Percentiles rank a stretch among this genome's conserved stretches.
These are phyloP conservation scores for Cinclus cinclus DNA, from an alignment of 2,113 vertebrate genomes.

Conservation along the genomic window DNA sequence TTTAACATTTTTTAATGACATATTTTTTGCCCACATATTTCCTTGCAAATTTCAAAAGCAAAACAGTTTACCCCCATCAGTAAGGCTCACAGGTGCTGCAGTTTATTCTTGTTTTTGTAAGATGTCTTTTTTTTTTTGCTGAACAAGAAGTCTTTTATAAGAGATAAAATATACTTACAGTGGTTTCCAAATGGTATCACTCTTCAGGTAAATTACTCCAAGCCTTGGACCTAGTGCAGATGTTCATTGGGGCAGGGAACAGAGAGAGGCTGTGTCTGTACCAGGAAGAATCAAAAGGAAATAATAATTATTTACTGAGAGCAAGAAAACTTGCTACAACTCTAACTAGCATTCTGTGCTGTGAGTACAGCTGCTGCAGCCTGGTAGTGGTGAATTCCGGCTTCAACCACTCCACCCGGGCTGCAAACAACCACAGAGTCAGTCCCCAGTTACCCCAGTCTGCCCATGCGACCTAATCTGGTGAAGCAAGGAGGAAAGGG, in stretches of 20 bases:
- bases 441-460: neutral
- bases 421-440: neutral
- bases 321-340: neutral
- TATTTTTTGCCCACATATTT: constrained; percentile 40
- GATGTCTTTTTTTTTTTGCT: neutral
- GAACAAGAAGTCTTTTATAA: constrained; percentile 54
- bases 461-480: neutral
- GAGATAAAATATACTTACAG: constrained; percentile 77
- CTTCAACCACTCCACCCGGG: neutral
- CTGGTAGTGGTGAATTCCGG: neutral
- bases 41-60: constrained; percentile 44
- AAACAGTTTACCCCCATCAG: constrained; percentile 28
- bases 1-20: constrained; percentile 62
- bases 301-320: constrained; percentile 23
- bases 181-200: constrained; percentile 79
- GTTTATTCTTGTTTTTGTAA: constrained; percentile 49
- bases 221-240: constrained; percentile 80
- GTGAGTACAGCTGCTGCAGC: constrained; percentile 25
- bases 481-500: neutral
- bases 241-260: constrained; percentile 83
- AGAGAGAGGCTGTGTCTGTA: constrained; percentile 76
- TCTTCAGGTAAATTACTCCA: constrained; percentile 85
- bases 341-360: neutral
- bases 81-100: constrained; percentile 44
- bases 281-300: constrained; percentile 64